Conservation (phyloP, 1,140 invertebrate genomes). For the Leptopilina clavipes region DNA sequence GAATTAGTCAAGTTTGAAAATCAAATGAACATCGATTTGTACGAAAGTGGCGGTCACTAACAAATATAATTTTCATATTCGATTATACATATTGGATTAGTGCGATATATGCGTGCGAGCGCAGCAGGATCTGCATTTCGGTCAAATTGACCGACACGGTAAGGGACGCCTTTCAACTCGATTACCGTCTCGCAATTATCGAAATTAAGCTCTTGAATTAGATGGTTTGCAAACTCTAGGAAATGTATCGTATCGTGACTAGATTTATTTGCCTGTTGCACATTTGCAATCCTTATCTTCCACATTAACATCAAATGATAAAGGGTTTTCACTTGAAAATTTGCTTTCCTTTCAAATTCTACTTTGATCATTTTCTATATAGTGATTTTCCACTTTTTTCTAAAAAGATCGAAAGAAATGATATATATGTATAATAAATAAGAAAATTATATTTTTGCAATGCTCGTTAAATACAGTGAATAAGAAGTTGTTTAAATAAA, state of each 20-base stretch:
- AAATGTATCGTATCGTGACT: not conserved
- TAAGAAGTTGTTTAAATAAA: no score
- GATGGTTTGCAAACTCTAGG: slow-evolving; percentile 10
- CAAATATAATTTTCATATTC: slow-evolving; percentile 20
- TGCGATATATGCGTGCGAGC: not conserved
- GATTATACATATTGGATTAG: slow-evolving; percentile 21
- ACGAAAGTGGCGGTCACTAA: not conserved
- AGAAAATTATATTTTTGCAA: no score
- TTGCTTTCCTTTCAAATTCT: not conserved
- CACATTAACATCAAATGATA: not conserved
- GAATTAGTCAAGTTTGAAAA: not conserved
- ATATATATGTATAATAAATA: no score
- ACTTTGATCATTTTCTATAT: no score
- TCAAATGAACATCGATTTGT: not conserved
- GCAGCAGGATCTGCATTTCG: not conserved
- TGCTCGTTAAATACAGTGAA: no score
- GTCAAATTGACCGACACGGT: slow-evolving; percentile 15
- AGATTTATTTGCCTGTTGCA: slow-evolving; percentile 14
- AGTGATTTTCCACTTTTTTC: no score
- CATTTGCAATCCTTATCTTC: not conserved
- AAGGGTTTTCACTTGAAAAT: not conserved
- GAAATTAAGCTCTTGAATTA: slow-evolving; percentile 2
- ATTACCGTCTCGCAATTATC: slow-evolving; percentile 27
- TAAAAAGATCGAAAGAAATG: no score
- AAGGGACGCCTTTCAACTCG: not conserved